Base-by-base conservation (phyloP, 2,888 invertebrate genomes). In the Tiliacea aurago region DNA sequence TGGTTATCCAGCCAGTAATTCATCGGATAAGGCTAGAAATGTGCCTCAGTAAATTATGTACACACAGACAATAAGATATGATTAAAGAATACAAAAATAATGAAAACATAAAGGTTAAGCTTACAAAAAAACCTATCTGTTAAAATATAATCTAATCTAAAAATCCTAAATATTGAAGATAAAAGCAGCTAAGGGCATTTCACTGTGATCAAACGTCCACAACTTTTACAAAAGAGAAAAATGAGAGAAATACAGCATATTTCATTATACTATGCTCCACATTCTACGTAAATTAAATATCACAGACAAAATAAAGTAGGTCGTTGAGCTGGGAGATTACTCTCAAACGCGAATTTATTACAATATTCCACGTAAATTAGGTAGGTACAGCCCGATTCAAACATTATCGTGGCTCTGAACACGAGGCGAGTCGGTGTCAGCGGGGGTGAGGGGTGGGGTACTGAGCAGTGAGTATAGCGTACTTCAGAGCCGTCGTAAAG, bases 241-340 rank as follows among this genome's bases (percentile, higher is more conserved):
- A 76, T 1, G 15, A 55, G 13, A 58, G 41, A 59, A n/a, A 47
- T n/a, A 28, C 15, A 67, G 58, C 37, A 20, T 51, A 56, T 33
- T 65, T 56, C 20, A 76, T 59, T 70, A 51, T 49, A n/a, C 13
- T n/a, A 37, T 59, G 53, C n/a, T 45, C 33, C 10, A 28, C 18
- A 59, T 70, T 70, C n/a, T 47, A 45, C 28, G 43, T 51, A 51
- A 59, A 74, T 69, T 23, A 51, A 78, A 70, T 75, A 47, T 41
- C 45, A 70, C 51, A 59, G 41, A 28, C 71, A 28, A 69, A 73
- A 63, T 43, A 51, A 75, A 78, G 55, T 76, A 59, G 79, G 49
- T 58, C 74, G 43, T 45, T 51, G 69, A 37, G 33, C 49, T 23
- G 47, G 23, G 68, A 77, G 18, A 49, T 76, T 20, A 41, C 20